phyloP scores from a whole-genome alignment of 1,140 invertebrate genomes.

The Bombus confusus region DNA sequence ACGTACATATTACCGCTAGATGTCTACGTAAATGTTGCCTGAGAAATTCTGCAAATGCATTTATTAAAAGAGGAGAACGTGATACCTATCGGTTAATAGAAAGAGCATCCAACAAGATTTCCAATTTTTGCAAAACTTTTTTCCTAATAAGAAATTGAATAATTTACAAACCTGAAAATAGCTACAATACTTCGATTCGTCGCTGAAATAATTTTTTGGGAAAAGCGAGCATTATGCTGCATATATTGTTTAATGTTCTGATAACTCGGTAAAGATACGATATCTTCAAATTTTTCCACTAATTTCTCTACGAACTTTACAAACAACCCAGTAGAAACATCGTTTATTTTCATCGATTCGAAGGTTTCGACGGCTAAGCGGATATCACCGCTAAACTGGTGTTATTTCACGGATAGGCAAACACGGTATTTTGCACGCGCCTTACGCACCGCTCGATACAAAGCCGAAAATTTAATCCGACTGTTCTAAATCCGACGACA shows the following conservation, averaged over 20 bases:
- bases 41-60: too few species aligned
- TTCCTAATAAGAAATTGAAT: too few species aligned
- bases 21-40: too few species aligned
- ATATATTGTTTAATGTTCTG: neutral
- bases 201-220: too few species aligned
- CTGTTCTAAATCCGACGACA: constrained; percentile 68
- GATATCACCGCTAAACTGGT: constrained; percentile 38
- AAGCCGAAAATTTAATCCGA: constrained; percentile 56
- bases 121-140: neutral
- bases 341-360: neutral
- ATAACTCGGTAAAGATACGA: neutral
- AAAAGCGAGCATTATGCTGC: too few species aligned
- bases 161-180: too few species aligned
- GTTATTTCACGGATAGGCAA: constrained; percentile 65
- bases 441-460: constrained; percentile 24
- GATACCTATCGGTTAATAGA: too few species aligned
- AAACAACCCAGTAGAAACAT: neutral
- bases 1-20: too few species aligned
- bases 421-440: constrained; percentile 31
- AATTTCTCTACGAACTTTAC: neutral
- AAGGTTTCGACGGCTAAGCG: neutral
- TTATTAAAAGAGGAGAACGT: too few species aligned
- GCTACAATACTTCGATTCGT: too few species aligned
- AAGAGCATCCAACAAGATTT: too few species aligned
- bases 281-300: neutral